Evolutionary conservation across 2,888 invertebrate genomes (phyloP).

Genomic region (Masnerella sp.): DNA sequence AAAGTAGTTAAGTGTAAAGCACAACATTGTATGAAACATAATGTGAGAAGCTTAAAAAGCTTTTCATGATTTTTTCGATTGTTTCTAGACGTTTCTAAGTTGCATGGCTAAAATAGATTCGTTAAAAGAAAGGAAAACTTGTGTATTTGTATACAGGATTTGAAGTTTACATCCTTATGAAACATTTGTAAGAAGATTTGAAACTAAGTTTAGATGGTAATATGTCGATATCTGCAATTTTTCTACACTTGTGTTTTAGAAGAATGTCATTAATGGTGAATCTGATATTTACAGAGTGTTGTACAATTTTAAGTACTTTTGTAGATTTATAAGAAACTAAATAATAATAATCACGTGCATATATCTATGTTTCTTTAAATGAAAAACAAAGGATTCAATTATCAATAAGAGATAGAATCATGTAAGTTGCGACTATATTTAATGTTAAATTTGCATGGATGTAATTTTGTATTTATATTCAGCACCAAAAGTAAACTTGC

Average conservation of each 20-base stretch:
- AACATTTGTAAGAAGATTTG: slow-evolving; percentile 24
- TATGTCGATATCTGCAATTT: background rate
- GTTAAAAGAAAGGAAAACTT: slow-evolving; percentile 56
- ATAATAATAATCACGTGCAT: slow-evolving; percentile 6
- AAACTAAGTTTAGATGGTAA: slow-evolving; percentile 46
- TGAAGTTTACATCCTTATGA: slow-evolving; percentile 9
- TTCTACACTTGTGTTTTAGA: background rate
- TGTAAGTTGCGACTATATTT: slow-evolving; percentile 36
- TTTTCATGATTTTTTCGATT: slow-evolving; percentile 33
- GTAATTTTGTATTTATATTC: slow-evolving; percentile 33
- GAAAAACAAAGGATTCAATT: slow-evolving; percentile 1
- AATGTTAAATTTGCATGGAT: slow-evolving; percentile 39
- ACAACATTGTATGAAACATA: slow-evolving; percentile 20
- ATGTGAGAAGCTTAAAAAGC: slow-evolving; percentile 7
- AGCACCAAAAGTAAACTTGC: slow-evolving; percentile 20
- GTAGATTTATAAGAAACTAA: slow-evolving; percentile 20
- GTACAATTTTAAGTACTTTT: slow-evolving; percentile 31
- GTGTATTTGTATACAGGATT: slow-evolving; percentile 44
- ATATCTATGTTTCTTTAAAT: slow-evolving; percentile 13
- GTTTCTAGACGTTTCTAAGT: slow-evolving; percentile 50
- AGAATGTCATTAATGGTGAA: slow-evolving; percentile 4
- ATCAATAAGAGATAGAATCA: slow-evolving; percentile 24
- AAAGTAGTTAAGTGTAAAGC: slow-evolving; percentile 19
- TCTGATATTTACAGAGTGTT: slow-evolving; percentile 45
- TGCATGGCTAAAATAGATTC: slow-evolving; percentile 49